phyloP scores from a whole-genome alignment of 2,888 invertebrate species.

The Neoscelio sp. region DNA sequence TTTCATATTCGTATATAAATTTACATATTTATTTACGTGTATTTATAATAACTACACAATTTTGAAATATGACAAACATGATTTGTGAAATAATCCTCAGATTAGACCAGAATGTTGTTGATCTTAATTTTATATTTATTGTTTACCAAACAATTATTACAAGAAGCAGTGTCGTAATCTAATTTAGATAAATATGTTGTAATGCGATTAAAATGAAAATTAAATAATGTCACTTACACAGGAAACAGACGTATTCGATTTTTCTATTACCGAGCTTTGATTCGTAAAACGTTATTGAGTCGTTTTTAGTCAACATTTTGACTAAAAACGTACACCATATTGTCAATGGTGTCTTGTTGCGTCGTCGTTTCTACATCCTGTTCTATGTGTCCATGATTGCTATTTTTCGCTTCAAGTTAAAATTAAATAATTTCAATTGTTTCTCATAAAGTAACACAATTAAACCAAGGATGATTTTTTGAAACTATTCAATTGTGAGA shows the following conservation, averaged over 20 bases:
- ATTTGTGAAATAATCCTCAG: slow-evolving; percentile 66
- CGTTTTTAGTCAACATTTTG: slow-evolving; percentile 23
- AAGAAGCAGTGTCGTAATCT: slow-evolving; percentile 46
- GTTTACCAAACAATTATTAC: slow-evolving; percentile 49
- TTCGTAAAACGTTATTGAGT: slow-evolving; percentile 34
- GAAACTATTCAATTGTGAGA: no score
- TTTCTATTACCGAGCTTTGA: slow-evolving; percentile 49
- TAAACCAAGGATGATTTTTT: no score
- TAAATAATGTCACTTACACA: slow-evolving; percentile 58
- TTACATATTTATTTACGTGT: slow-evolving; percentile 58
- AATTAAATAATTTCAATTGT: neutral
- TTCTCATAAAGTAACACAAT: neutral
- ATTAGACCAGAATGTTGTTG: slow-evolving; percentile 73
- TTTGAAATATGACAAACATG: slow-evolving; percentile 62
- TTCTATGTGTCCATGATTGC: slow-evolving; percentile 72
- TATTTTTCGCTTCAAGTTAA: slow-evolving; percentile 69
- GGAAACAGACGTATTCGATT: slow-evolving; percentile 64
- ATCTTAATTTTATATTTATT: slow-evolving; percentile 73
- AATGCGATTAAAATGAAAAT: slow-evolving; percentile 46
- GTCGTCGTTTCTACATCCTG: slow-evolving; percentile 78
- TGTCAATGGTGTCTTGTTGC: slow-evolving; percentile 81
- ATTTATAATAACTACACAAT: slow-evolving; percentile 34
- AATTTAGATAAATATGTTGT: slow-evolving; percentile 59
- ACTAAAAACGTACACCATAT: no score
- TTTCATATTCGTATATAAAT: slow-evolving; percentile 34